Conservation (phyloP, 2,888 invertebrate genomes). For the Aproaerema taeniolella region DNA sequence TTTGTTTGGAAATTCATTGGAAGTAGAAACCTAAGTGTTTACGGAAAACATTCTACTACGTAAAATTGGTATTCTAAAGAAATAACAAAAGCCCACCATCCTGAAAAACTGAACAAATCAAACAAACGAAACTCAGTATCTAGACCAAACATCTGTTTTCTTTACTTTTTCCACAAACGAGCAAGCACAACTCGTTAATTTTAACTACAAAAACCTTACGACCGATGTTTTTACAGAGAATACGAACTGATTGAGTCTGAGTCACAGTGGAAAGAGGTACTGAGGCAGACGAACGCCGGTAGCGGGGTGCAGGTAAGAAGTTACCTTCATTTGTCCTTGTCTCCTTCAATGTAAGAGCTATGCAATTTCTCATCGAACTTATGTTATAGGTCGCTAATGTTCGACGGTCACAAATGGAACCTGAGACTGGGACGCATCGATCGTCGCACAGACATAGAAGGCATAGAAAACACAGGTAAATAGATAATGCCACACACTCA, state of each 20-base stretch:
- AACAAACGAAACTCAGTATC: too few relatives aligned
- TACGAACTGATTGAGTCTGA: slow-evolving; percentile 91
- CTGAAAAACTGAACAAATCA: too few relatives aligned
- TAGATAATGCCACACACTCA: slow-evolving; percentile 3
- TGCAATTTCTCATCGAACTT: too few relatives aligned
- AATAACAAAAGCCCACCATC: too few relatives aligned
- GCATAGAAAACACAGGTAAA: slow-evolving; percentile 79
- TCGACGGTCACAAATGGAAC: slow-evolving; percentile 74
- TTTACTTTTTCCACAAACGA: too few relatives aligned
- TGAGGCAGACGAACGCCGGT: slow-evolving; percentile 81
- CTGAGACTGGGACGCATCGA: slow-evolving; percentile 71
- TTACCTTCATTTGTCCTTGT: neutral
- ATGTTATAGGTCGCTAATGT: slow-evolving; percentile 82
- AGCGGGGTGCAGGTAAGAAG: slow-evolving; percentile 69
- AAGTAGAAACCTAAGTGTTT: too few relatives aligned
- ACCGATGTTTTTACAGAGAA: slow-evolving; percentile 59
- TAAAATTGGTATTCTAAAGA: too few relatives aligned
- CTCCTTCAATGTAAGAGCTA: too few relatives aligned
- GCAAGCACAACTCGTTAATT: too few relatives aligned
- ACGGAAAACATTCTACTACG: too few relatives aligned
- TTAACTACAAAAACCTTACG: slow-evolving; percentile 1
- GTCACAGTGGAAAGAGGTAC: slow-evolving; percentile 92
- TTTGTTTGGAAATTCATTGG: too few relatives aligned
- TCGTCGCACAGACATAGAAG: slow-evolving; percentile 77
- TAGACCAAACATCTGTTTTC: too few relatives aligned